These are phyloP conservation scores for Centruroides vittatus DNA, from an alignment of 1,140 invertebrate genomes.

Conservation along the genomic window DNA sequence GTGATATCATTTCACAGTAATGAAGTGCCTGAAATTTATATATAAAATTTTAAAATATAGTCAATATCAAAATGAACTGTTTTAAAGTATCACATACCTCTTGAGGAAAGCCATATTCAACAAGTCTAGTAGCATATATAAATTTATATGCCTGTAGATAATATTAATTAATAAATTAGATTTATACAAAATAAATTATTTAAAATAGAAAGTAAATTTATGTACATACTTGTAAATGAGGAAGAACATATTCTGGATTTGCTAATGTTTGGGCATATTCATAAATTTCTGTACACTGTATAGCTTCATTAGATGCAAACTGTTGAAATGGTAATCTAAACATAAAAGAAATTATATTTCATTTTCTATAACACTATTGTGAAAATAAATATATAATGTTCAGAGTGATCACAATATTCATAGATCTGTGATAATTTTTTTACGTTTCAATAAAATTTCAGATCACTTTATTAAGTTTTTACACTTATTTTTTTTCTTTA, in stretches of 20 bases:
- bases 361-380: too few species aligned
- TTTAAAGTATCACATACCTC: slow-evolving; percentile 30
- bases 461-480: too few species aligned
- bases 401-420: too few species aligned
- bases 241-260: slow-evolving; percentile 53
- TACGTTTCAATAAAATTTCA: too few species aligned
- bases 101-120: slow-evolving; percentile 58
- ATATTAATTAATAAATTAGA: not conserved
- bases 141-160: slow-evolving; percentile 30
- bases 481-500: too few species aligned
- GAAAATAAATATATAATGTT: too few species aligned
- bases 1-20: slow-evolving; percentile 65
- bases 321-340: slow-evolving; percentile 31
- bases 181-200: not conserved
- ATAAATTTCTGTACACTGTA: slow-evolving; percentile 88
- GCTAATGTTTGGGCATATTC: slow-evolving; percentile 74
- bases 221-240: slow-evolving; percentile 46
- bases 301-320: slow-evolving; percentile 64
- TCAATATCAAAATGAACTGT: slow-evolving; percentile 1
- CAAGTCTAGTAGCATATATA: slow-evolving; percentile 50
- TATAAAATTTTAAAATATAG: slow-evolving; percentile 8
- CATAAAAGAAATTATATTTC: slow-evolving; percentile 1
- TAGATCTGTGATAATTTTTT: too few species aligned
- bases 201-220: too few species aligned
- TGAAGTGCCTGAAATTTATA: slow-evolving; percentile 38